Evolutionary conservation across 2,797 vertebrate genomes (phyloP).

Genomic region (Argya squamiceps): DNA sequence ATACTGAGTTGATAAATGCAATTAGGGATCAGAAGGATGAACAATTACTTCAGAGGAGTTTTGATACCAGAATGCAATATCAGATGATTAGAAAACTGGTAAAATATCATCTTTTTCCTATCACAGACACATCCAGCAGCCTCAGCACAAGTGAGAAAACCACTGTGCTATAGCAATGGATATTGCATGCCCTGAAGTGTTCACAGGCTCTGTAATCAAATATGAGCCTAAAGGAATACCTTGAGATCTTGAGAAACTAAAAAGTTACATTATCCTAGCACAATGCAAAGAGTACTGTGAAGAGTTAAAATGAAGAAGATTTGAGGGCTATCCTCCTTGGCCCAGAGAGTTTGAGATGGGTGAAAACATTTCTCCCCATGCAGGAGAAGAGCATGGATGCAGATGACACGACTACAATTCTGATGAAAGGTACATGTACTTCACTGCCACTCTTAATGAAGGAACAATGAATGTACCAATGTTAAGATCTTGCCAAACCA

Average conservation of each 20-base stretch:
- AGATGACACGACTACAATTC: neutral
- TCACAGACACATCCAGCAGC: neutral
- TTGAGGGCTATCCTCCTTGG: neutral
- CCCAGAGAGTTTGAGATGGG: neutral
- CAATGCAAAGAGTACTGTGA: neutral
- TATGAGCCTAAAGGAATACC: neutral
- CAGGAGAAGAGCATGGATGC: neutral
- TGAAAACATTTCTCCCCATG: rapidly evolving
- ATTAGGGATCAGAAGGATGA: constrained; percentile 60
- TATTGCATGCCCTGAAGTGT: constrained; percentile 33
- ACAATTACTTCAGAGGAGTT: constrained; percentile 60
- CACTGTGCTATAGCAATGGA: neutral
- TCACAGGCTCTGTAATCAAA: constrained; percentile 16
- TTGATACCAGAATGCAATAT: constrained; percentile 53
- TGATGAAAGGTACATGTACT: neutral
- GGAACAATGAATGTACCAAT: neutral
- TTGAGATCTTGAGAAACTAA: neutral
- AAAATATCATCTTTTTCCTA: constrained; percentile 30
- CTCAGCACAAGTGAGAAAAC: neutral
- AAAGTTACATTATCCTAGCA: neutral
- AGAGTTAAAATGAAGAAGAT: neutral
- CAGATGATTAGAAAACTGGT: constrained; percentile 46
- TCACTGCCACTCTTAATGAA: neutral
- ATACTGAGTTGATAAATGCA: constrained; percentile 59
- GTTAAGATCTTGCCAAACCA: neutral